These are phyloP conservation scores for Champsocephalus esox DNA, from an alignment of 2,797 vertebrate species.

Conservation along the genomic window DNA sequence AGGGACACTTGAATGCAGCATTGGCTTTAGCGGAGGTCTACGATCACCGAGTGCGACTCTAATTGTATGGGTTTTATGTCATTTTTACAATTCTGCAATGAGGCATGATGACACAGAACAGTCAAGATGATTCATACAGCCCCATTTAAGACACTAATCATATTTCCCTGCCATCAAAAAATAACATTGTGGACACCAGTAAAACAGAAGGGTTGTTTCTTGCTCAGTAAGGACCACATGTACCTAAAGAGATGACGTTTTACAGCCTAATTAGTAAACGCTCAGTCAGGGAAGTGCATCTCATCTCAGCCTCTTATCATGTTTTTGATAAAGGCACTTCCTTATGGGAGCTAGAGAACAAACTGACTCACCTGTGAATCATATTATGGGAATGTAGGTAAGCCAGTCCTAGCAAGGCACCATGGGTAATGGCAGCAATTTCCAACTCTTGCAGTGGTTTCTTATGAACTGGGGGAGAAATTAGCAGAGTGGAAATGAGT, in stretches of 20 bases:
- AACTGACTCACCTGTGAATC: constrained; percentile 93
- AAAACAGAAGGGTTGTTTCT: constrained; percentile 16
- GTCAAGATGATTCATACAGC: not conserved
- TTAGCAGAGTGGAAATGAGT: constrained; percentile 6
- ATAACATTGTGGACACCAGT: constrained; percentile 9
- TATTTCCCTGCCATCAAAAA: constrained; percentile 13
- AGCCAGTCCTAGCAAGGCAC: constrained; percentile 98
- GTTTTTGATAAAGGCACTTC: constrained; percentile 10
- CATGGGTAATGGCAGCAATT: constrained; percentile 98
- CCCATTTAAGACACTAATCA: constrained; percentile 15
- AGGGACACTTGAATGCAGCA: too few relatives aligned
- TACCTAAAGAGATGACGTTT: constrained; percentile 24
- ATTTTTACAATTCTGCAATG: constrained; percentile 1
- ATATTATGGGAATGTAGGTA: constrained; percentile 97
- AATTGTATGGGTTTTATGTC: not conserved
- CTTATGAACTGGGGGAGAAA: constrained; percentile 91
- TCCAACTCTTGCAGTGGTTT: constrained; percentile 99
- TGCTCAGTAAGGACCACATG: not conserved
- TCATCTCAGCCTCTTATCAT: constrained; percentile 12
- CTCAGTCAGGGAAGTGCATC: constrained; percentile 26
- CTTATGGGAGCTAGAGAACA: constrained; percentile 11
- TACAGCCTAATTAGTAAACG: constrained; percentile 39
- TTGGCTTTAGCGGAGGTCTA: too few relatives aligned
- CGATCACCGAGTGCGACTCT: too few relatives aligned
- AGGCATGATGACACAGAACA: constrained; percentile 2